Percentiles rank a stretch among this genome's conserved stretches.
phyloP scores from a whole-genome alignment of 2,888 invertebrate genomes.

The Atethmia centrago region DNA sequence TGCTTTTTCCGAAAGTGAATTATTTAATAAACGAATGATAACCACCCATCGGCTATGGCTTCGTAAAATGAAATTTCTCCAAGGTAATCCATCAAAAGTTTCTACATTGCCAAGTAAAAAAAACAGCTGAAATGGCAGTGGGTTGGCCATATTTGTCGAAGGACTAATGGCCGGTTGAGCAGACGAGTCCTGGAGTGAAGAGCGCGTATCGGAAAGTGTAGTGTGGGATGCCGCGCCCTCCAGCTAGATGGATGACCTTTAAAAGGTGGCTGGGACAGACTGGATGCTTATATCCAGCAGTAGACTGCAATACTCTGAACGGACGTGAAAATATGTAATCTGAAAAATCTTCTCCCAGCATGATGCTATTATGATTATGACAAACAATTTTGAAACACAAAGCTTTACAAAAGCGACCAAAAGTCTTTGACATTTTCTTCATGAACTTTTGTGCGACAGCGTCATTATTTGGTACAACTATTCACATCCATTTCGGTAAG shows the following conservation, averaged over 20 bases:
- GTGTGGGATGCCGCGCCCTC: background rate
- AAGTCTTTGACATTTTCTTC: constrained; percentile 10
- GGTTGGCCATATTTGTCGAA: background rate
- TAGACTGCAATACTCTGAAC: too few species aligned
- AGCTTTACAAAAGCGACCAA: background rate
- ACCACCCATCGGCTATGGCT: background rate
- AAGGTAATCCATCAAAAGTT: background rate
- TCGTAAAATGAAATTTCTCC: background rate
- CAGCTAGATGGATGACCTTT: background rate
- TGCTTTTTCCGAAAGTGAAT: background rate
- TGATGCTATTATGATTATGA: background rate
- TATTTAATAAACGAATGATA: background rate
- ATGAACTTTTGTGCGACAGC: background rate
- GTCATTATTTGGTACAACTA: constrained; percentile 10
- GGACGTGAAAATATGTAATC: background rate
- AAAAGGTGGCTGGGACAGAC: background rate
- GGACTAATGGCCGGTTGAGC: background rate
- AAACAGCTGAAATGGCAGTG: background rate
- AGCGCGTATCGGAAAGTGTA: background rate
- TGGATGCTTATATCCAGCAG: background rate
- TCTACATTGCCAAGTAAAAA: background rate
- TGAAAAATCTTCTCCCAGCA: background rate
- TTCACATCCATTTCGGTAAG: constrained; percentile 23
- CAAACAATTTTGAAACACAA: background rate
- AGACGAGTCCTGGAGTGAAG: background rate